Percentiles rank a stretch among this genome's conserved stretches.
These are phyloP conservation scores for Sceloporus undulatus DNA, from an alignment of 2,113 vertebrate genomes.

Conservation along the genomic window DNA sequence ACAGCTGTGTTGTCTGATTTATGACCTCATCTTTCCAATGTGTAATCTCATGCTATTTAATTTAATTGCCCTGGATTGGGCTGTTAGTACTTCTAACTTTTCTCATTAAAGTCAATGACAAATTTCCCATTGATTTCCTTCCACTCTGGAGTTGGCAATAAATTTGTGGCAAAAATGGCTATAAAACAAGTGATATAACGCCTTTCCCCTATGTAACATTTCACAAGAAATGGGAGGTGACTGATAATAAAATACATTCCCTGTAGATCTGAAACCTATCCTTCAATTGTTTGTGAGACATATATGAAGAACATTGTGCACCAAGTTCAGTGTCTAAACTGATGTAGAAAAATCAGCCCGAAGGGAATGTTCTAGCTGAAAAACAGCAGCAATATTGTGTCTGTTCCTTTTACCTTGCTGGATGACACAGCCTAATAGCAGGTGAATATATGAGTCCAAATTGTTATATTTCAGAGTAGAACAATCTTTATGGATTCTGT, in stretches of 20 bases:
- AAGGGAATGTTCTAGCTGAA: neutral
- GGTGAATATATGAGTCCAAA: neutral
- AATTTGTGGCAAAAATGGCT: neutral
- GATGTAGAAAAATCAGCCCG: neutral
- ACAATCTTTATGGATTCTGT: neutral
- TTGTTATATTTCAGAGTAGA: neutral
- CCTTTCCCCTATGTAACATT: neutral
- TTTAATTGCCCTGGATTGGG: constrained; percentile 14
- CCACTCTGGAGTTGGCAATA: neutral
- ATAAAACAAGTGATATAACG: constrained; percentile 3
- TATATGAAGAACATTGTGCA: neutral
- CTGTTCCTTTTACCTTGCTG: neutral
- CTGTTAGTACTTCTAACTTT: neutral
- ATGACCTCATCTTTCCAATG: constrained; percentile 19
- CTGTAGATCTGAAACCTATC: neutral
- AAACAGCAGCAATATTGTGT: neutral
- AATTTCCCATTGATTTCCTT: constrained; percentile 15
- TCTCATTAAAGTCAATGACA: constrained; percentile 20
- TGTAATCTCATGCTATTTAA: constrained; percentile 10
- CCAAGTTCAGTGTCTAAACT: neutral
- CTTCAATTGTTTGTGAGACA: neutral
- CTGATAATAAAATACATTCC: neutral
- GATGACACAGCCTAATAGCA: neutral
- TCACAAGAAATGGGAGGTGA: neutral
- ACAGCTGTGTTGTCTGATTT: constrained; percentile 7